Base-by-base conservation (phyloP, 2,113 vertebrate species). In the Poecilia latipinna region DNA sequence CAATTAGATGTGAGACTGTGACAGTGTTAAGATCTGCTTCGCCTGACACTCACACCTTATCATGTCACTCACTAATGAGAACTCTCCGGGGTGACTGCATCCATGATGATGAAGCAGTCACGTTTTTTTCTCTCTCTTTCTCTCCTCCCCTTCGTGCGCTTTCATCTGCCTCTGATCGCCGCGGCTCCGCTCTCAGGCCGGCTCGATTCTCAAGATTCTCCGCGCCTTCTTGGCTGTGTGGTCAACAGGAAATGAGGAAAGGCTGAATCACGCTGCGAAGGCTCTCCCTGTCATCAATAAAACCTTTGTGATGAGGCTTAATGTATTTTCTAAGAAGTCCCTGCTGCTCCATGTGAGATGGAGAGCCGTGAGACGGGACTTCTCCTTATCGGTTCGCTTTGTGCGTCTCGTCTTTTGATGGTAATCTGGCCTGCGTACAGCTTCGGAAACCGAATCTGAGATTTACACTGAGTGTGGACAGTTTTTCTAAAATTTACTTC, bases 191-290 rank as follows among this genome's bases (percentile, higher is more conserved):
- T 79, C 51, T 60, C 68, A 31, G 44, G 44, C 63, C 1, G 37
- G 62, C 31, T 31, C 31, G 31, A 80, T 80, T 42, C 65, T 57
- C 64, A 74, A 65, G 75, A 12, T 0, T 28, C 82, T 82, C 64
- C 77, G 72, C 60, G 74, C 8, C 74, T 76, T 76, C 26, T 35
- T 74, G 83, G 60, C 68, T 78, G 44, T 79, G 83, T 79, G 84
- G 82, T 86, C 83, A 86, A 90, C 86, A 91, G 88, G 89, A 92
- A 89, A 82, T 84, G 86, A 86, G 75, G 78, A 82, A 32, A 68
- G 72, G 61, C 35, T 89, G 90, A 90, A 80, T 90, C 87, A 89
- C 76, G 32, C 68, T 33, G 72, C 68, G 69, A 68, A n/a, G 75
- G 68, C 63, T 37, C 77, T 63, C 48, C 39, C 57, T 65, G 75